Conservation (phyloP, 1,140 invertebrate species). For the Drosophila sproati region DNA sequence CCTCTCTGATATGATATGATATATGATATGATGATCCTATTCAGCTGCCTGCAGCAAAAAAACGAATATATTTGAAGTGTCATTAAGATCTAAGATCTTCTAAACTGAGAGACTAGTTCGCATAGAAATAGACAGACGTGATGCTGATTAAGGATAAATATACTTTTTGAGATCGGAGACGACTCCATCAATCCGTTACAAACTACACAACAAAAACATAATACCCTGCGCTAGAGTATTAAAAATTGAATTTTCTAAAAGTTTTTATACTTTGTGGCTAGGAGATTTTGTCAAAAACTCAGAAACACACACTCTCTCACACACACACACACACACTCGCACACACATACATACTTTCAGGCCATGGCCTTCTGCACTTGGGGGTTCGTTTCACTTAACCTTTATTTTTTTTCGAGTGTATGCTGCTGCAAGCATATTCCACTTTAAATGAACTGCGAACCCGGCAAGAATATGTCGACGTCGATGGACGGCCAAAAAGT, state of each 20-base stretch:
- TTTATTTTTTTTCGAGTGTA: slow-evolving; percentile 17
- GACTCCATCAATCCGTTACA: not conserved
- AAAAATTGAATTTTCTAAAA: slow-evolving; percentile 39
- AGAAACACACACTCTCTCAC: slow-evolving; percentile 11
- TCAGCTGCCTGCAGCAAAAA: no score
- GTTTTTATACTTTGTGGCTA: slow-evolving; percentile 77
- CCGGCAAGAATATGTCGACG: slow-evolving; percentile 56
- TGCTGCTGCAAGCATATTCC: slow-evolving; percentile 13
- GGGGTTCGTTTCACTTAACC: slow-evolving; percentile 76
- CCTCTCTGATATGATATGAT: no score
- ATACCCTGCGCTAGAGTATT: not conserved
- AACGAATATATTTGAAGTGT: no score
- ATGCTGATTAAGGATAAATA: no score
- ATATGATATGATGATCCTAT: no score
- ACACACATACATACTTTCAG: slow-evolving; percentile 30
- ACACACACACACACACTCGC: slow-evolving; percentile 18
- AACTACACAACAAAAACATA: not conserved
- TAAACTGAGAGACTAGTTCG: no score
- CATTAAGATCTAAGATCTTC: no score
- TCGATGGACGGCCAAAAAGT: slow-evolving; percentile 55
- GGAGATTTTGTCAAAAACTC: slow-evolving; percentile 43
- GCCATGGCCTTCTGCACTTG: slow-evolving; percentile 60
- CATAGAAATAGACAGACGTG: no score
- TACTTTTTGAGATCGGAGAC: not conserved
- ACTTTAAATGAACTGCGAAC: not conserved